A percentile compares a stretch with the other conserved stretches of the same genome.
phyloP scores from a whole-genome alignment of 2,888 invertebrate genomes.

The Pachliopta kotzebuea region DNA sequence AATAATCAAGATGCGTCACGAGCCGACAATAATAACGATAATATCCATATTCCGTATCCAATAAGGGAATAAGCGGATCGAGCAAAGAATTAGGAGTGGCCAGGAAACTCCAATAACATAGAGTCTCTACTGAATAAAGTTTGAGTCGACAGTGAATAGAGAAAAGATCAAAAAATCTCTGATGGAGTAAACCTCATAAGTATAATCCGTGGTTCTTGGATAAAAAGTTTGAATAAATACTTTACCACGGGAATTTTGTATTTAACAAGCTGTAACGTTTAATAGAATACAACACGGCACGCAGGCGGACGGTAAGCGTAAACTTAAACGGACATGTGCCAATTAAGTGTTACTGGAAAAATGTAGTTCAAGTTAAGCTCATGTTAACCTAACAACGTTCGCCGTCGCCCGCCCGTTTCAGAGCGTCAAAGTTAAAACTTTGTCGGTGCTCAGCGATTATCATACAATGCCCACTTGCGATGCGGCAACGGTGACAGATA shows the following conservation, averaged over 20 bases:
- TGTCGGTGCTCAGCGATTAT: slow-evolving; percentile 70
- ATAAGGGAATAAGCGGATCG: slow-evolving; percentile 67
- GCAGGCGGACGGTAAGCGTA: background rate
- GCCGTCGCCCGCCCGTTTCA: slow-evolving; percentile 44
- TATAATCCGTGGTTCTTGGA: no score
- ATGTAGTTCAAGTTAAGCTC: slow-evolving; percentile 17
- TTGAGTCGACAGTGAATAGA: no score
- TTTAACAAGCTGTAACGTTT: slow-evolving; percentile 2
- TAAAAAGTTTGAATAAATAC: no score
- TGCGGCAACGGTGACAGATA: slow-evolving; percentile 74
- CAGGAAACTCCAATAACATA: slow-evolving; percentile 35
- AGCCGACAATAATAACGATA: slow-evolving; percentile 68
- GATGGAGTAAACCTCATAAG: no score
- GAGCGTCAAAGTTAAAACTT: slow-evolving; percentile 65
- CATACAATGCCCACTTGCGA: slow-evolving; percentile 78
- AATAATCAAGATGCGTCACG: slow-evolving; percentile 60
- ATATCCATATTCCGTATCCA: slow-evolving; percentile 73
- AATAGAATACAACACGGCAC: background rate
- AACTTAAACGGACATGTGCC: slow-evolving; percentile 13
- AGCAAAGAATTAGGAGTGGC: slow-evolving; percentile 63
- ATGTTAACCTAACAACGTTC: slow-evolving; percentile 21
- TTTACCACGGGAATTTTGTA: background rate
- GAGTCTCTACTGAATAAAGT: no score
- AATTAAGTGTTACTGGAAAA: slow-evolving; percentile 26
- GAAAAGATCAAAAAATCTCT: no score